Evolutionary conservation across 2,113 vertebrate species (phyloP).

Genomic region (Neotoma lepida): DNA sequence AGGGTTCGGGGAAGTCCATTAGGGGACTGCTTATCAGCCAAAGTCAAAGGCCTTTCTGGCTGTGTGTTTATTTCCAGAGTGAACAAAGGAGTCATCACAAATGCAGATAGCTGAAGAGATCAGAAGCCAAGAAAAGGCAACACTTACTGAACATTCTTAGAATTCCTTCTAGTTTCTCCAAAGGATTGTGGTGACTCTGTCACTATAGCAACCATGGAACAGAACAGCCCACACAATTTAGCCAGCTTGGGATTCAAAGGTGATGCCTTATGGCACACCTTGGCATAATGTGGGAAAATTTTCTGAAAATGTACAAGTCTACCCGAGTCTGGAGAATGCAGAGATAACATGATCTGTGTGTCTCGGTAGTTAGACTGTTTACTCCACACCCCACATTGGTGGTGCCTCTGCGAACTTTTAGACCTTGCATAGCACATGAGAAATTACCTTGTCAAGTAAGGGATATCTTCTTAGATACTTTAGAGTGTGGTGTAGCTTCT

Average conservation of each 20-base stretch:
- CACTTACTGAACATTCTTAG: slow-evolving; percentile 27
- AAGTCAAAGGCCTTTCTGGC: neutral
- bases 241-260: neutral
- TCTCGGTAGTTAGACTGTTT: neutral
- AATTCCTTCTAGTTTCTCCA: slow-evolving; percentile 2
- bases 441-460: slow-evolving; percentile 2
- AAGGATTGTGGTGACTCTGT: neutral
- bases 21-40: neutral
- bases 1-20: neutral
- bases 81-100: neutral
- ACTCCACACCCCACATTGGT: neutral
- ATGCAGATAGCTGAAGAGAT: slow-evolving; percentile 62
- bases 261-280: neutral
- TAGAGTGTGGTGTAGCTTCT: neutral
- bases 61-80: slow-evolving; percentile 34
- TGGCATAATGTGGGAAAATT: neutral
- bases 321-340: neutral
- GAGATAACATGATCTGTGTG: neutral
- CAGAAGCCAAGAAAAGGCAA: neutral
- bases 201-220: slow-evolving; percentile 57
- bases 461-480: slow-evolving; percentile 29
- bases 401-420: neutral
- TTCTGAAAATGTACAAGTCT: slow-evolving; percentile 36
- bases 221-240: neutral
- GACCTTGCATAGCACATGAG: neutral